These are phyloP conservation scores for Naja naja DNA, from an alignment of 2,113 vertebrate species.

Conservation along the genomic window DNA sequence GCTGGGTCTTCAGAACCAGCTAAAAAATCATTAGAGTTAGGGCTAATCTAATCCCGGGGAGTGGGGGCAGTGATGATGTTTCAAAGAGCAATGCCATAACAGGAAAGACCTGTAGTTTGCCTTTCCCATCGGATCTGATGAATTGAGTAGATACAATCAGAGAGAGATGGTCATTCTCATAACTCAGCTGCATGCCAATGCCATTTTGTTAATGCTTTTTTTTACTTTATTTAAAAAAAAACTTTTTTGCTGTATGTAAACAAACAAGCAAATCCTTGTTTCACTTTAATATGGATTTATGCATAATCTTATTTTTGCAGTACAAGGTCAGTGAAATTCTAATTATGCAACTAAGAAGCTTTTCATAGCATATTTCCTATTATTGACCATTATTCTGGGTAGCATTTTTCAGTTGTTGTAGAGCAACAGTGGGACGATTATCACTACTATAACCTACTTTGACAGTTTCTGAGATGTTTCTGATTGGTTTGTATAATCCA, in stretches of 20 bases:
- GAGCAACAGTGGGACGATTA: neutral
- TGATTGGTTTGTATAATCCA: neutral
- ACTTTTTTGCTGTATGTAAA: neutral
- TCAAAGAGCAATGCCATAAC: too few relatives aligned
- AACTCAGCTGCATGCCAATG: neutral
- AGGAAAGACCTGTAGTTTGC: neutral
- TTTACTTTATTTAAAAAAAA: neutral
- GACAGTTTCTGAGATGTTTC: neutral
- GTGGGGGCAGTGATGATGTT: too few relatives aligned
- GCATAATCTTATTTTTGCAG: neutral
- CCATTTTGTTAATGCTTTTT: neutral
- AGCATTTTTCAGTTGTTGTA: neutral
- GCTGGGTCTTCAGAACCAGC: neutral
- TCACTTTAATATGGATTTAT: neutral
- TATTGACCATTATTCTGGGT: neutral
- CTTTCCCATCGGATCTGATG: neutral
- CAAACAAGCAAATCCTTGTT: neutral
- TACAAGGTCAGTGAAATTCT: neutral
- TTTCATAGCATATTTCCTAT: neutral
- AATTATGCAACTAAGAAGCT: neutral
- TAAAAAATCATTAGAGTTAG: neutral
- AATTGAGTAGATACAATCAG: neutral
- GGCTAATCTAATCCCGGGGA: neutral
- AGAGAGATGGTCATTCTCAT: neutral
- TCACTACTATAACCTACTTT: neutral